phyloP scores from a whole-genome alignment of 1,140 invertebrate species.

The Drosophila busckii region DNA sequence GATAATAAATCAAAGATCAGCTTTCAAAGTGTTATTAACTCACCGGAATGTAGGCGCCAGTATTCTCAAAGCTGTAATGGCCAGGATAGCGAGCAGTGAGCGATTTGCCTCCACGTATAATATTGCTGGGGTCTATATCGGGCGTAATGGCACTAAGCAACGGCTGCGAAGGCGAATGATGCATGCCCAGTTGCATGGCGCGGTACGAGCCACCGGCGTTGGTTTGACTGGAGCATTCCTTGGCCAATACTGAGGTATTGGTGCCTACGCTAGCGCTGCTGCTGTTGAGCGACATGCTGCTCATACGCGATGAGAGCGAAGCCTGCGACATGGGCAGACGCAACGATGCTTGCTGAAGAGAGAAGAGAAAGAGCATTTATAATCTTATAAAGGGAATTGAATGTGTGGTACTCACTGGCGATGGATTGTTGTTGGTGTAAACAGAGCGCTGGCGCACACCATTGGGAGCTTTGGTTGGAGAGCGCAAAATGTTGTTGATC shows the following conservation, averaged over 20 bases:
- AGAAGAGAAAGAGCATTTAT: neutral
- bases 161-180: conserved; percentile 36
- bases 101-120: conserved; percentile 34
- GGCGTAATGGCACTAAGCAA: conserved; percentile 13
- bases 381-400: too few relatives aligned
- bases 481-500: conserved; percentile 72
- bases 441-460: conserved; percentile 75
- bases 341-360: conserved; percentile 30
- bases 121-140: conserved; percentile 24
- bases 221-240: conserved; percentile 58
- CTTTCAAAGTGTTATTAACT: neutral
- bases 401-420: conserved; percentile 50
- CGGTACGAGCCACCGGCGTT: conserved; percentile 25
- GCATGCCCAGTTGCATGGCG: conserved; percentile 35
- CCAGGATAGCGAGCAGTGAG: conserved; percentile 41
- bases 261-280: conserved; percentile 52
- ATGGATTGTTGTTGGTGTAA: conserved; percentile 65
- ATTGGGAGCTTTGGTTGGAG: conserved; percentile 61
- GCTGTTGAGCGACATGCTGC: conserved; percentile 43
- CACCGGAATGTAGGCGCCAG: conserved; percentile 48
- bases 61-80: conserved; percentile 44
- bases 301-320: conserved; percentile 32
- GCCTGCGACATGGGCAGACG: conserved; percentile 27
- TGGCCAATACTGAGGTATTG: conserved; percentile 46
- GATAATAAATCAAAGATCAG: too few relatives aligned